These are phyloP conservation scores for Laupala kohalensis DNA, from an alignment of 1,140 invertebrate genomes.

Conservation along the genomic window DNA sequence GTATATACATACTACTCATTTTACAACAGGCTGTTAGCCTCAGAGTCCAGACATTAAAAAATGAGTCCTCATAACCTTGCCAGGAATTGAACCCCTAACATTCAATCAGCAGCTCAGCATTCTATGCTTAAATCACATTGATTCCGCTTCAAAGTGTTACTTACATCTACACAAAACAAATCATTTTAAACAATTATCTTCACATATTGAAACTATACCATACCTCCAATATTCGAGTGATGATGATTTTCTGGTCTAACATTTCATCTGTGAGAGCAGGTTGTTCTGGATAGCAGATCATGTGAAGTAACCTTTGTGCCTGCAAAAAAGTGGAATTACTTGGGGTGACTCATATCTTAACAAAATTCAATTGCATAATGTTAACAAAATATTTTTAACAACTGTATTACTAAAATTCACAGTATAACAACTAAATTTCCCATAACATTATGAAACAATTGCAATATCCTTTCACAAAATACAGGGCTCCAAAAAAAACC, in stretches of 20 bases:
- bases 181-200: background rate
- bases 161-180: background rate
- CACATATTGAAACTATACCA: conserved; percentile 1
- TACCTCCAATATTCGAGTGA: conserved; percentile 70
- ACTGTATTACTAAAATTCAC: background rate
- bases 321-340: conserved; percentile 10
- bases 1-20: too few species aligned
- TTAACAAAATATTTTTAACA: background rate
- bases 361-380: background rate
- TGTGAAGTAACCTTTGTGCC: conserved; percentile 67
- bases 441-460: background rate
- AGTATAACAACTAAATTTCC: background rate
- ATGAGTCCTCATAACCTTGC: too few species aligned
- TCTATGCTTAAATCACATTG: too few species aligned
- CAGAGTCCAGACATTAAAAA: too few species aligned
- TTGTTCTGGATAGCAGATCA: conserved; percentile 90
- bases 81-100: too few species aligned
- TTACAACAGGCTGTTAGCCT: too few species aligned
- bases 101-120: too few species aligned
- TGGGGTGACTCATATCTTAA: background rate
- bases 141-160: too few species aligned
- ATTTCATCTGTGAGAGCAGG: conserved; percentile 58
- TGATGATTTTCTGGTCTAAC: conserved; percentile 66
- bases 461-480: background rate
- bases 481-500: too few species aligned